Evolutionary conservation across 2,113 vertebrate genomes (phyloP).

Genomic region (Arothron firmamentum): DNA sequence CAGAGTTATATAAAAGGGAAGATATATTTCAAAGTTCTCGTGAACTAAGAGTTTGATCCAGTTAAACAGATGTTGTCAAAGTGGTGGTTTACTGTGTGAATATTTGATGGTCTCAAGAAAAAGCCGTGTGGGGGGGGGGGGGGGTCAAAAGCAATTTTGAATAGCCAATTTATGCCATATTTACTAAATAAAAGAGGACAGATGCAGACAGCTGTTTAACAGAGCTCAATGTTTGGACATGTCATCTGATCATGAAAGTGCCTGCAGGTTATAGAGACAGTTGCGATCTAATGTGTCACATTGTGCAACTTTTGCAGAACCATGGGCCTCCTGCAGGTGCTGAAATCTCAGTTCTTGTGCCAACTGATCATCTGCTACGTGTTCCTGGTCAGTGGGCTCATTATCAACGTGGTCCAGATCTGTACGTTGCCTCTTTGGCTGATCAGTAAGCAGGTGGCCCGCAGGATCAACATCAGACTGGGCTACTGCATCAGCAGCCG

Average conservation of each 20-base stretch:
- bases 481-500: slow-evolving; percentile 90
- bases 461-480: slow-evolving; percentile 89
- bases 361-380: slow-evolving; percentile 91
- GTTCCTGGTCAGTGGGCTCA: slow-evolving; percentile 88
- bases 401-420: slow-evolving; percentile 89
- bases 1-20: too few relatives aligned
- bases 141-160: neutral
- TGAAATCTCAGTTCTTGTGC: slow-evolving; percentile 91
- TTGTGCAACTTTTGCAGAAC: slow-evolving; percentile 33
- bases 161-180: neutral
- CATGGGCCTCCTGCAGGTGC: slow-evolving; percentile 83
- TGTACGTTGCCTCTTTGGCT: slow-evolving; percentile 87
- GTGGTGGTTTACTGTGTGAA: neutral
- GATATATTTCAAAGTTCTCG: too few relatives aligned
- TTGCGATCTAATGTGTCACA: neutral
- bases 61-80: neutral
- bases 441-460: slow-evolving; percentile 86
- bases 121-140: neutral
- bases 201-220: neutral
- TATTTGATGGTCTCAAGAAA: neutral
- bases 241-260: too few relatives aligned
- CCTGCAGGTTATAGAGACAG: neutral
- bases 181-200: neutral
- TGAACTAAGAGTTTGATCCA: too few relatives aligned
- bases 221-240: neutral